These are phyloP conservation scores for Dicycla oo DNA, from an alignment of 2,888 invertebrate genomes.

Conservation along the genomic window DNA sequence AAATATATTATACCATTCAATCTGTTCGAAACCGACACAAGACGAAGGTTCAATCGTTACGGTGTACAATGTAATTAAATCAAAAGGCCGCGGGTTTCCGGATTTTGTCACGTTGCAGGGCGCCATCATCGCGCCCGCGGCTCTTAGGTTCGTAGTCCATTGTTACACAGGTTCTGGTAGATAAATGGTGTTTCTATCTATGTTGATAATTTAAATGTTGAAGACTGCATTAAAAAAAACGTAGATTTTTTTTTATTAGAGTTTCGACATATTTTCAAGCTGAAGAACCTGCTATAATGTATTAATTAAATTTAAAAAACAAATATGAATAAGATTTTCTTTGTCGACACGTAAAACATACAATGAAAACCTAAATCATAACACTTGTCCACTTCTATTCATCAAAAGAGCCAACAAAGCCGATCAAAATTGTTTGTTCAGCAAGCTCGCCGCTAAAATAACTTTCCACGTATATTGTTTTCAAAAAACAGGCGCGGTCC, in stretches of 20 bases:
- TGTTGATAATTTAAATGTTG: background rate
- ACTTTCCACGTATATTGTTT: slow-evolving; percentile 43
- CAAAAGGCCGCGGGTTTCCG: slow-evolving; percentile 61
- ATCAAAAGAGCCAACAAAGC: slow-evolving; percentile 23
- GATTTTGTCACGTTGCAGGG: slow-evolving; percentile 40
- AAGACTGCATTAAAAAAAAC: background rate
- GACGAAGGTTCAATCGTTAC: slow-evolving; percentile 48
- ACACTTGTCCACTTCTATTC: slow-evolving; percentile 1
- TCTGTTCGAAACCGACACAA: background rate
- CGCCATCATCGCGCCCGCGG: slow-evolving; percentile 5
- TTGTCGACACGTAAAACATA: background rate
- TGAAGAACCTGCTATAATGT: background rate
- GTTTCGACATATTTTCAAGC: background rate
- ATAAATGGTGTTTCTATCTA: background rate
- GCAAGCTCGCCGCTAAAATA: slow-evolving; percentile 30
- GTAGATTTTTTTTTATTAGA: no score
- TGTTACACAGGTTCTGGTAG: slow-evolving; percentile 34
- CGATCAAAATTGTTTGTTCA: slow-evolving; percentile 36
- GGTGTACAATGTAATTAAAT: slow-evolving; percentile 67
- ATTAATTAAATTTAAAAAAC: background rate
- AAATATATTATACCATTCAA: slow-evolving; percentile 20
- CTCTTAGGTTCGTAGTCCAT: slow-evolving; percentile 26
- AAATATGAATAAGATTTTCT: background rate
- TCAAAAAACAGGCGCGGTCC: slow-evolving; percentile 34
- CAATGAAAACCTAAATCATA: background rate